A percentile compares a stretch with the other conserved stretches of the same genome.
Conservation (phyloP, 2,113 vertebrate species). For the Podarcis cretensis region DNA sequence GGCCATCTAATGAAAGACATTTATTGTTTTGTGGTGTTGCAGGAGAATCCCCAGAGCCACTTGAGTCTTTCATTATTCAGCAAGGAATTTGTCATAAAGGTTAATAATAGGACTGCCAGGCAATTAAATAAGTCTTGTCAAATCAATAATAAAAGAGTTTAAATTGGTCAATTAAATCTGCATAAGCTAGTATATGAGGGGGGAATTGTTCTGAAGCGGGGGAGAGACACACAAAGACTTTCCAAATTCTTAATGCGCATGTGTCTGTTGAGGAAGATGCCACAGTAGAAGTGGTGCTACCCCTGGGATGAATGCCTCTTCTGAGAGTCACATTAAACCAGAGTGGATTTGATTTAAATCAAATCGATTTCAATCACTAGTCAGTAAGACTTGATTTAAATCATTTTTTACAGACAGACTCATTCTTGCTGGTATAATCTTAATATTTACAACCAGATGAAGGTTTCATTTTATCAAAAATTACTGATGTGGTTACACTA, state of each 20-base stretch:
- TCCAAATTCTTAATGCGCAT: not conserved
- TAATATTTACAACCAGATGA: no score
- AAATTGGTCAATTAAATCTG: not conserved
- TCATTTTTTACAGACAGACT: no score
- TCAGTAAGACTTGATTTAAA: no score
- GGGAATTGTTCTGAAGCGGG: not conserved
- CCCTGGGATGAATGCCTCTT: no score
- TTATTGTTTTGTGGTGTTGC: not conserved
- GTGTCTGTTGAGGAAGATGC: not conserved
- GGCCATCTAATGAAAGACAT: not conserved
- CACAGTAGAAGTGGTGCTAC: no score
- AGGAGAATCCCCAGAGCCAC: not conserved
- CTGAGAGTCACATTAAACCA: no score
- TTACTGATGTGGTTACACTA: no score
- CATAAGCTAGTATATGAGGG: not conserved
- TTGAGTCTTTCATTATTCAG: slow-evolving; percentile 1
- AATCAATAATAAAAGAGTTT: not conserved
- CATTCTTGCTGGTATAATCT: no score
- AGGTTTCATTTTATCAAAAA: no score
- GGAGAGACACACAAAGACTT: not conserved
- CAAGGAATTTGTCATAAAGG: slow-evolving; percentile 8
- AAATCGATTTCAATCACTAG: no score
- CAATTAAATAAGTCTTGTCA: not conserved
- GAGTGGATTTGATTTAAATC: no score
- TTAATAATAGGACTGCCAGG: not conserved